Evolutionary conservation across 2,888 invertebrate genomes (phyloP), one percentile per base, ranked within the genome.

Genomic region (Metalampra italica): DNA sequence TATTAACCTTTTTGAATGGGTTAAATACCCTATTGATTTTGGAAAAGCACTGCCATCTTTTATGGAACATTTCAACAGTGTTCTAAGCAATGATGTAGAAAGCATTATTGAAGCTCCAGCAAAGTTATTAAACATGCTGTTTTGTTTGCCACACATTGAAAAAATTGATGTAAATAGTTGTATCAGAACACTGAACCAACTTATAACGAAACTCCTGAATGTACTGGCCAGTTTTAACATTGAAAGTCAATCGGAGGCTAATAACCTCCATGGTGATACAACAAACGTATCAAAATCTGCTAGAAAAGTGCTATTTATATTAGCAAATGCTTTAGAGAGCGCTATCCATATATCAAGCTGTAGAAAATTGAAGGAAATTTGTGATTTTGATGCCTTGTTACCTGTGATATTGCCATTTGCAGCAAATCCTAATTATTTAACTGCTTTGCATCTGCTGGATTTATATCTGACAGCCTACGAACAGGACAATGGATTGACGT

Each of bases 1-100:
- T 0, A 84, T 91, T 0, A 90, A 90, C 54, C 68, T 93, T 8
- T 74, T 84, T 50, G 83, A 90, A 13, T 95, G 95, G 94, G 91
- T 88, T 0, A 91, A 91, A 58, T 95, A 94, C 73, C 90, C 92
- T 0, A 68, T 95, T 22, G 92, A 92, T 68, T 90, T 93, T 75
- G 87, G 84, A 45, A 81, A 68, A 65, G 76, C 67, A 51, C 64
- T 89, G 51, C 55, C 71, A 46, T 53, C 69, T 50, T 82, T 91
- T 52, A 79, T 88, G 71, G 68, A 82, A 12, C 64, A 85, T 62
- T 75, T 90, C 46, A 64, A 77, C 30, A 65, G 54, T 9, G 62
- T 81, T 47, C 54, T 91, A 0, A 70, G 71, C 53, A 72, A 82
- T 29, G 71, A 79, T 60, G 53, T 87, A 38, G 75, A 85, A 39